Evolutionary conservation across 1,140 invertebrate genomes (phyloP), one percentile per base, ranked within the genome.

Genomic region (Delia radicum): DNA sequence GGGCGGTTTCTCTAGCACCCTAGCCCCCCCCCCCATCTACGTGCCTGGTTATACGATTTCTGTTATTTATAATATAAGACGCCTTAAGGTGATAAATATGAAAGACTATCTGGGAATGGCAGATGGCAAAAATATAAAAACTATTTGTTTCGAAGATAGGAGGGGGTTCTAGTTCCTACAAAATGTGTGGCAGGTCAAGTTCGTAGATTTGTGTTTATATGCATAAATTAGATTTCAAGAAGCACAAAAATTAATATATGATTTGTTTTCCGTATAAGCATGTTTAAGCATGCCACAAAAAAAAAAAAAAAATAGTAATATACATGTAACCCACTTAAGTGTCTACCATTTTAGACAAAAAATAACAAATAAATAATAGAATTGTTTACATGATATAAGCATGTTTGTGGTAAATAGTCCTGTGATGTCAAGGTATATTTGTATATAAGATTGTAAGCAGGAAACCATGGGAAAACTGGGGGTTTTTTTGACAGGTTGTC

Each of bases 311-410:
- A n/a, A n/a, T n/a, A n/a, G n/a, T n/a, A 26, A 65, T 28, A 65
- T 2, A 55, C 8, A 55, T 69, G n/a, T 69, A 69, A 69, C 65
- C 65, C 65, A 69, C 65, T 69, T 69, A 69, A 8, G 29, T 69
- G 29, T 69, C 29, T 69, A 42, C 37, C 1, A 42, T 42, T 42
- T 42, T 10, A 42, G 37, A 55, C 48, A 55, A 27, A n/a, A n/a
- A 65, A 27, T 21, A 15, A 31, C 37, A 69, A 69, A 69, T 69
- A 69, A 69, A 69, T 33, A 69, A 69, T 69, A 69, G 37, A 69
- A 33, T 31, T 69, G 65, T 69, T 69, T 69, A 37, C 65, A 31
- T 33, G 24, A 65, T 65, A 29, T 65, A 65, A 63, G 15, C 27
- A 26, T 24, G 24, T n/a, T 26, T 65, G 26, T 65, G 12, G 62